Evolutionary conservation across 2,888 invertebrate species (phyloP).

Genomic region (Eretmocerus hayati): DNA sequence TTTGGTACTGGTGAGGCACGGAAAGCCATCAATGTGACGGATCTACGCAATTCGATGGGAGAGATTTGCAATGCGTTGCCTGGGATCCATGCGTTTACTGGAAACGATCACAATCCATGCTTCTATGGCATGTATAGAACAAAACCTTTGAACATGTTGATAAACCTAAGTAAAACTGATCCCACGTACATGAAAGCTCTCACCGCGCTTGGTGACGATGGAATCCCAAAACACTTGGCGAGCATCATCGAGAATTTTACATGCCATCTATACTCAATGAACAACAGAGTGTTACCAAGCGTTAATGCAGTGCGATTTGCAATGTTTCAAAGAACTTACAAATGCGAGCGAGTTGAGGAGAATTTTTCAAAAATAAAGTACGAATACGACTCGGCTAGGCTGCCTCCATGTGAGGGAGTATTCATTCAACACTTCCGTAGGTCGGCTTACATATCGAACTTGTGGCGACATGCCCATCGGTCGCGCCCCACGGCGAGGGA

Average conservation of each 20-base stretch:
- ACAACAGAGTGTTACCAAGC: not conserved
- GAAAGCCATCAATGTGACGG: constrained; percentile 16
- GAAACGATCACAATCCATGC: constrained; percentile 23
- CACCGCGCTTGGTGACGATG: not conserved
- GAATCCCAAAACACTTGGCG: no score
- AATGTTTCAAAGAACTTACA: no score
- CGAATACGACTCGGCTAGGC: constrained; percentile 23
- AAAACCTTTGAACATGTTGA: constrained; percentile 1
- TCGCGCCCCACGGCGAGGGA: constrained; percentile 12
- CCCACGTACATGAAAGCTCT: constrained; percentile 6
- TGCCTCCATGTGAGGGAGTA: constrained; percentile 28
- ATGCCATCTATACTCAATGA: constrained; percentile 8
- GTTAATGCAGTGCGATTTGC: constrained; percentile 8
- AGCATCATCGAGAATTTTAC: constrained; percentile 7
- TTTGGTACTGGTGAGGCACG: constrained; percentile 16
- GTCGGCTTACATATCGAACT: constrained; percentile 23
- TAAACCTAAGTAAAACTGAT: constrained; percentile 3
- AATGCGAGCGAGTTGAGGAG: no score
- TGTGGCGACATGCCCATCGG: constrained; percentile 27
- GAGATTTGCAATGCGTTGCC: constrained; percentile 11
- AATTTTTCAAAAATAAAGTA: no score
- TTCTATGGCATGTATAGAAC: constrained; percentile 38
- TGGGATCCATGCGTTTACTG: constrained; percentile 25
- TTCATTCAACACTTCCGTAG: constrained; percentile 25
- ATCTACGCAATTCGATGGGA: constrained; percentile 16